Conservation (phyloP, 2,797 vertebrate species). For the Cetoscarus ocellatus region DNA sequence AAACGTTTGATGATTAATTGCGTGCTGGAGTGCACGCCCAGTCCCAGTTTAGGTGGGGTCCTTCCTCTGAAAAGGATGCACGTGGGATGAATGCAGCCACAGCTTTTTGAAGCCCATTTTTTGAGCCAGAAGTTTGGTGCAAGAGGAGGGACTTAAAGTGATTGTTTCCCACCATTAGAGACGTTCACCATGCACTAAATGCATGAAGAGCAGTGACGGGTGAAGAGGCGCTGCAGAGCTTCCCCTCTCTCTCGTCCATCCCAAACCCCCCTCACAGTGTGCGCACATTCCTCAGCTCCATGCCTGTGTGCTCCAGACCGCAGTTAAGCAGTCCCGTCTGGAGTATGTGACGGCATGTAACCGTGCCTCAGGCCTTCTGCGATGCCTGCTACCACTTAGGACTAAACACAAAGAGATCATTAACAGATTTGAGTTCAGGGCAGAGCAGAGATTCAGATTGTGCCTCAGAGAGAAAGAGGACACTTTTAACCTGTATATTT, state of each 20-base stretch:
- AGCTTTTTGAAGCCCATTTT: slow-evolving; percentile 22
- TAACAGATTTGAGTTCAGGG: slow-evolving; percentile 76
- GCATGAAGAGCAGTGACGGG: slow-evolving; percentile 46
- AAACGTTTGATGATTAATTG: slow-evolving; percentile 33
- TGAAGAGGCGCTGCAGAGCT: slow-evolving; percentile 47
- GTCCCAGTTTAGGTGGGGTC: slow-evolving; percentile 49
- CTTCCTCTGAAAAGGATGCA: slow-evolving; percentile 41
- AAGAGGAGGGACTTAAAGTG: slow-evolving; percentile 59
- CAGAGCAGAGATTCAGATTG: slow-evolving; percentile 35
- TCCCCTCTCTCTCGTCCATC: slow-evolving; percentile 26
- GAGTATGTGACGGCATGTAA: slow-evolving; percentile 84
- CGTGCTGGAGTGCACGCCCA: slow-evolving; percentile 39
- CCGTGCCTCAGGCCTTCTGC: slow-evolving; percentile 71
- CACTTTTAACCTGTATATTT: slow-evolving; percentile 38
- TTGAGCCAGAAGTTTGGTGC: slow-evolving; percentile 66
- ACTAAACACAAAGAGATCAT: slow-evolving; percentile 80
- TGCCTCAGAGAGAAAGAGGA: slow-evolving; percentile 45
- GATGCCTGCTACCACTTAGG: slow-evolving; percentile 83
- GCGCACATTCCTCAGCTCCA: slow-evolving; percentile 75
- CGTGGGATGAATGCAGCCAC: slow-evolving; percentile 37
- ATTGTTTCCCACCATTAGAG: slow-evolving; percentile 72
- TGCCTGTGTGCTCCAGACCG: slow-evolving; percentile 80
- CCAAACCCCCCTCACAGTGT: slow-evolving; percentile 48
- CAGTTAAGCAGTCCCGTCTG: slow-evolving; percentile 87
- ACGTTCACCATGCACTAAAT: slow-evolving; percentile 51